These are phyloP conservation scores for Anguilla rostrata DNA, from an alignment of 2,113 vertebrate species.

Conservation along the genomic window DNA sequence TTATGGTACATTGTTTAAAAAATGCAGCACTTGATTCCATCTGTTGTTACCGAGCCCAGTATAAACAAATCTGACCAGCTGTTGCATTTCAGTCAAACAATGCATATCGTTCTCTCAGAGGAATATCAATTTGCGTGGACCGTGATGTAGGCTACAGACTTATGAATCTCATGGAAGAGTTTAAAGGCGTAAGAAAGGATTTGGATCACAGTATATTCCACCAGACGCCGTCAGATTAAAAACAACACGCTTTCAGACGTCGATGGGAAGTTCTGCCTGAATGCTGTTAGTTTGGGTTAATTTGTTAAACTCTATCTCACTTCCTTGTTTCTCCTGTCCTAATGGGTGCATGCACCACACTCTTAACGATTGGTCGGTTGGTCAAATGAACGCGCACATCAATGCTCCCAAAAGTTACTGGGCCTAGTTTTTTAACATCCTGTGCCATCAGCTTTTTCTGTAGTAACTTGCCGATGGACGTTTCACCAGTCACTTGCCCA, in stretches of 20 bases:
- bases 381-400: background rate
- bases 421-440: background rate
- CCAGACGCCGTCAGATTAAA: background rate
- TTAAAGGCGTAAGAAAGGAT: background rate
- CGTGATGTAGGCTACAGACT: background rate
- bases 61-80: slow-evolving; percentile 12
- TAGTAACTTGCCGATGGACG: background rate
- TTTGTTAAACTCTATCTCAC: background rate
- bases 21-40: background rate
- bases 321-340: background rate
- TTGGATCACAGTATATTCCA: background rate
- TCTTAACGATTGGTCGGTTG: background rate
- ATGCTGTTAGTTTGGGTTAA: background rate
- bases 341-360: background rate
- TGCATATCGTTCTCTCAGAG: background rate
- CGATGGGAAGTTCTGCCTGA: background rate
- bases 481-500: background rate
- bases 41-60: background rate
- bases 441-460: background rate
- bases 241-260: background rate
- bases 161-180: background rate
- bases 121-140: no score
- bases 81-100: background rate
- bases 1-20: background rate
- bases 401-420: background rate